Evolutionary conservation across 2,113 vertebrate genomes (phyloP), one percentile per base, ranked within the genome.

Genomic region (Ornithorhynchus anatinus): DNA sequence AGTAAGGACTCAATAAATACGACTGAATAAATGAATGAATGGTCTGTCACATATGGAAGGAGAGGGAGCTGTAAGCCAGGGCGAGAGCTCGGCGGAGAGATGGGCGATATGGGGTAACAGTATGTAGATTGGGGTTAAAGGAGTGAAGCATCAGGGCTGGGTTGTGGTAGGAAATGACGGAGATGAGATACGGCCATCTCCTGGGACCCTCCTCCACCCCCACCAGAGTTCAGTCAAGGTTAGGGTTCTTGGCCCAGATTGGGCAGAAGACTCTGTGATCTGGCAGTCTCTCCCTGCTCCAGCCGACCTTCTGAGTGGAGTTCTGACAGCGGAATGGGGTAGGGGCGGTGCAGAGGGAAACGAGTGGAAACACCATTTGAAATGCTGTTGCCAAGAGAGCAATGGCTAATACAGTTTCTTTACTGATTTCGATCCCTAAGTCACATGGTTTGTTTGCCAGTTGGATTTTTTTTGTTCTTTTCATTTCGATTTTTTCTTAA

Each of bases 391-490:
- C 75, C 59, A 57, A 33, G 68, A 82, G 0, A 40, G 75, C n/a
- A 5, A 22, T 42, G 57, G 40, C 20, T 12, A 1, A 3, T 71
- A 20, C 58, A 84, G 50, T 80, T 44, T 57, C 69, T 59, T 82
- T 74, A 77, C 61, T 72, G 85, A 53, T 82, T 88, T 89, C 64
- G 53, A 69, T 83, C 73, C 70, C 62, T 73, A 84, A 79, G 53
- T 56, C 15, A 45, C 47, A 37, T 31, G 57, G 20, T n/a, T 25
- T 81, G 62, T 75, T 37, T 65, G 29, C 11, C 63, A 81, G 68
- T 74, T 69, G 63, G 37, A 17, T 42, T 12, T 45, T 33, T 14
- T 67, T 60, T 15, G 48, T 70, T 69, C 25, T 53, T 69, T 51
- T 47, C 53, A 36, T 33, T 64, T 63, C 38, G 52, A 14, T 54